A percentile compares a stretch with the other conserved stretches of the same genome.
Conservation (phyloP, 1,140 invertebrate species). For the Varroa destructor region DNA sequence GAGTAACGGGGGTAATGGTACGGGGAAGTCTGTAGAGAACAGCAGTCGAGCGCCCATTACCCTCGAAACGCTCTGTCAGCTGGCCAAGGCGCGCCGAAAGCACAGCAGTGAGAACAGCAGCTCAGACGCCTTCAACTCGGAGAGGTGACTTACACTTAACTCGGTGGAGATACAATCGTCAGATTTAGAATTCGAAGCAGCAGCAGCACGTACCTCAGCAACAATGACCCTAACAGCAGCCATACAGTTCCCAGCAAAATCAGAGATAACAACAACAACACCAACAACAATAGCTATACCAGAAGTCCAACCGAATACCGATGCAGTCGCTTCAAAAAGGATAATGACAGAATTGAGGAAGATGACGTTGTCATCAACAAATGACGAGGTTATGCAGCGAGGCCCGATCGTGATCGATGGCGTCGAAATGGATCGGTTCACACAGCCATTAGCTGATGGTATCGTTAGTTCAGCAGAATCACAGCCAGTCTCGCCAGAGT, state of each 20-base stretch:
- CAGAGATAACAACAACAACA: no score
- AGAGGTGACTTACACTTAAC: constrained; percentile 28
- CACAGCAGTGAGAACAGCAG: constrained; percentile 17
- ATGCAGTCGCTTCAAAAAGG: background rate
- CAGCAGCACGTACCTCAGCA: no score
- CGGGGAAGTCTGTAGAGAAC: no score
- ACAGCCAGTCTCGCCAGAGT: constrained; percentile 4
- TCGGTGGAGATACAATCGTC: constrained; percentile 20
- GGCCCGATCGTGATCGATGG: background rate
- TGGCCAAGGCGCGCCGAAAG: background rate
- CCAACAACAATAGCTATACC: no score
- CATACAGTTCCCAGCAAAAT: no score
- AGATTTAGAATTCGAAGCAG: no score
- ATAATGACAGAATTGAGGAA: background rate
- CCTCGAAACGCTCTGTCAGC: constrained; percentile 22
- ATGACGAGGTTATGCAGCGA: background rate
- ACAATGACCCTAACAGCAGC: no score
- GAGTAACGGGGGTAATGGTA: no score
- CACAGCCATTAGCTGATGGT: no score
- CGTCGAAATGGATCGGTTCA: no score
- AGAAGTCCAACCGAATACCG: no score
- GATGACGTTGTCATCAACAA: background rate
- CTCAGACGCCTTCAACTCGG: constrained; percentile 8
- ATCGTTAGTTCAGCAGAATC: background rate
- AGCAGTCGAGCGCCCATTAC: background rate